These are phyloP conservation scores for Argya squamiceps DNA, from an alignment of 2,797 vertebrate species.

Conservation along the genomic window DNA sequence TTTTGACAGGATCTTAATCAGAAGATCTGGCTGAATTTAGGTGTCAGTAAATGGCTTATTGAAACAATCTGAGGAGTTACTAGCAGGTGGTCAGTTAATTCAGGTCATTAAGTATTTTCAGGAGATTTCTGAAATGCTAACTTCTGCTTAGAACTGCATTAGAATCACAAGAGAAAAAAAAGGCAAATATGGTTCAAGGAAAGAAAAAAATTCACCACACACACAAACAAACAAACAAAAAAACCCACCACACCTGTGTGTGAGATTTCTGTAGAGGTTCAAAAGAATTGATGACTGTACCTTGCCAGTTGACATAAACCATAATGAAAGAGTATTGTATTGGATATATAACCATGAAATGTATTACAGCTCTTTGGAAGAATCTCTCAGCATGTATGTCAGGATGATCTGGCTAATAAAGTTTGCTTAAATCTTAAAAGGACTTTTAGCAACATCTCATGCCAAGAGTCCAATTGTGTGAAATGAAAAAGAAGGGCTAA, in stretches of 20 bases:
- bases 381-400: not conserved
- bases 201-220: not conserved
- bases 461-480: not conserved
- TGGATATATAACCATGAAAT: not conserved
- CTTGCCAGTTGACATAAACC: not conserved
- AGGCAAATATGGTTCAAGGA: not conserved
- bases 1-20: not conserved
- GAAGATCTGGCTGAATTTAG: not conserved
- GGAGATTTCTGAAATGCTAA: not conserved
- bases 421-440: not conserved
- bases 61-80: not conserved
- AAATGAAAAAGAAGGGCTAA: not conserved
- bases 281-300: not conserved
- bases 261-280: not conserved
- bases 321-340: not conserved
- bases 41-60: not conserved
- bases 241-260: accelerated
- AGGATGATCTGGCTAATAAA: not conserved
- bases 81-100: not conserved
- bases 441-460: not conserved
- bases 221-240: not conserved
- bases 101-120: not conserved
- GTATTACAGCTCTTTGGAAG: not conserved
- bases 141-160: not conserved
- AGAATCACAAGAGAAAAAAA: not conserved